Base-by-base conservation (phyloP, 2,113 vertebrate genomes). In the Amia ocellicauda region DNA sequence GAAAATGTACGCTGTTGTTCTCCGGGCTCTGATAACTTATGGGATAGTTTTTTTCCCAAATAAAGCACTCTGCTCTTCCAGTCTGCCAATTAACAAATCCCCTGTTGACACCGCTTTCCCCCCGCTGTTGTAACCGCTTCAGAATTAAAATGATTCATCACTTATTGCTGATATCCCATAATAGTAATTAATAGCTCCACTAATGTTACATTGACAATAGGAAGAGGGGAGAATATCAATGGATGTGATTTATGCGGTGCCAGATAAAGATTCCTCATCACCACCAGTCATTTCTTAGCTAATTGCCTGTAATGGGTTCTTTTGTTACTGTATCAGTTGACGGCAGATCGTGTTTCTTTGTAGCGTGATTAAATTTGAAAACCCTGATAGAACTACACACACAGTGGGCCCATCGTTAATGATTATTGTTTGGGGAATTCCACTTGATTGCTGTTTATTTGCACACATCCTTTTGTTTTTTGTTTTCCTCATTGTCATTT, bases 271-370 rank as follows among this genome's bases (percentile, higher is more conserved):
- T 56, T 27, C 40, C 19, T 65, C 60, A 47, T 64, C 40, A 75
- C 66, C 67, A 61, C 68, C 66, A 42, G 58, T 23, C 42, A 50
- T 66, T 70, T 73, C 60, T 19, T 17, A 49, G 49, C 69, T 81
- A 77, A 78, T 76, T 79, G 74, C 61, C 64, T 73, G 62, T 77
- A 72, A 74, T 76, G 58, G 68, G 68, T 10, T 57, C 50, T 41
- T 66, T 36, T 67, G 69, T 75, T 74, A 52, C 22, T 24, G 52
- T 63, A 54, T 74, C 50, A 72, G 65, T 75, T 69, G 57, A 64
- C 63, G 69, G 2, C 58, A 62, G 26, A 56, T 69, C 60, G 61
- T 60, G 43, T 67, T 57, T 9, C 57, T 49, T 40, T 40, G 14
- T 53, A 63, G 5, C 31, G 4, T 40, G 20, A 43, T 67, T 68